Evolutionary conservation across 2,797 vertebrate genomes (phyloP).

Genomic region (Hemibagrus guttatus): DNA sequence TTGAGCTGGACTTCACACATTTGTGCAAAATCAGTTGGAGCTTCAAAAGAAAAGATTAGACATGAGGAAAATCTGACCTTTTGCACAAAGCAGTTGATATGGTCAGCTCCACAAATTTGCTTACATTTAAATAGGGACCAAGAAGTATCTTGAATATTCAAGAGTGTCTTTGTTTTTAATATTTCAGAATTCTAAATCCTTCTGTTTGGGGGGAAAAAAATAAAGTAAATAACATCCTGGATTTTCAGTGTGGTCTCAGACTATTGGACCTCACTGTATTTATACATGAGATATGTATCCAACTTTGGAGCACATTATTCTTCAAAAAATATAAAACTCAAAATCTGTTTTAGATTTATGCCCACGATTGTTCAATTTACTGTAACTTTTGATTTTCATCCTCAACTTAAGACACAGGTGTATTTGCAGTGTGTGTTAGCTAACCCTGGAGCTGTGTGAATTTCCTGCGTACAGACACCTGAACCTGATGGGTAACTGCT

Average conservation of each 20-base stretch:
- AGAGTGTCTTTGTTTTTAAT: background rate
- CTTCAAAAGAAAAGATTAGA: background rate
- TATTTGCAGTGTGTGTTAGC: background rate
- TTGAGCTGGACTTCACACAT: background rate
- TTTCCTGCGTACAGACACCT: background rate
- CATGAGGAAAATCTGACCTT: background rate
- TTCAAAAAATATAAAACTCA: background rate
- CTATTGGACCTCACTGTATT: background rate
- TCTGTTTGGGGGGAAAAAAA: background rate
- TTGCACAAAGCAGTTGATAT: background rate
- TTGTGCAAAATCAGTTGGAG: background rate
- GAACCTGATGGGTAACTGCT: background rate
- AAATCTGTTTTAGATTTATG: too few species aligned
- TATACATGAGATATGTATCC: background rate
- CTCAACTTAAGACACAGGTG: background rate
- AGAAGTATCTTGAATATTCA: background rate
- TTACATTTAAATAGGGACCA: background rate
- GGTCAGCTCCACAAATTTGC: background rate
- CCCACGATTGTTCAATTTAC: background rate
- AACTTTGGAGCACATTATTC: background rate
- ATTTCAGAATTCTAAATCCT: background rate
- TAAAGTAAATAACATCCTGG: background rate
- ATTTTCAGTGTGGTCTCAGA: background rate
- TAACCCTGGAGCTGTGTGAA: too few species aligned
- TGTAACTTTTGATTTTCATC: background rate